Evolutionary conservation across 64 coral and sea anemone species (phyloP).

Genomic region (Anthopleura sola): DNA sequence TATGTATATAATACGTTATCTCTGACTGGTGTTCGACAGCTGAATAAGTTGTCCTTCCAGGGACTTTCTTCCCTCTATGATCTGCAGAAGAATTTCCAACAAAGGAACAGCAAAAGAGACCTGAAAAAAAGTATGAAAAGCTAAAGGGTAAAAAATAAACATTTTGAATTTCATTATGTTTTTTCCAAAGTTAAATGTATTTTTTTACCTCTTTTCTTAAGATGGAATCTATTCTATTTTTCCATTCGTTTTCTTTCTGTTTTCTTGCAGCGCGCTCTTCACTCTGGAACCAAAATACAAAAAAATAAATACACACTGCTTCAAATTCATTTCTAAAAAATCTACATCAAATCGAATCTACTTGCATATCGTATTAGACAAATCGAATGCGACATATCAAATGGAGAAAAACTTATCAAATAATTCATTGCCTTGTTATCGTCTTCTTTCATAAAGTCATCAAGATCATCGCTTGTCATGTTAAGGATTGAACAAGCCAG

Average conservation of each 20-base stretch:
- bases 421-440: background rate
- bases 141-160: background rate
- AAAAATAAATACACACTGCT: background rate
- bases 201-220: constrained; percentile 27
- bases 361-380: too few species aligned
- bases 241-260: constrained; percentile 19
- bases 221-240: background rate
- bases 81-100: constrained; percentile 46
- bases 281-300: background rate
- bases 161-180: too few species aligned
- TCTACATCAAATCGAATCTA: too few species aligned
- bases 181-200: background rate
- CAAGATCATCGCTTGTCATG: constrained; percentile 51
- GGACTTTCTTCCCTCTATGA: constrained; percentile 33
- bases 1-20: background rate
- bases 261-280: background rate
- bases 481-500: constrained; percentile 72
- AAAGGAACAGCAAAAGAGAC: constrained; percentile 45
- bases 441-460: constrained; percentile 50
- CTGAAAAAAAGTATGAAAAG: background rate
- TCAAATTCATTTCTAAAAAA: too few species aligned
- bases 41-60: background rate
- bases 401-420: too few species aligned
- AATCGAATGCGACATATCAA: too few species aligned
- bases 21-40: background rate